Base-by-base conservation (phyloP, 2,888 invertebrate genomes). In the Metallyticus violacea region DNA sequence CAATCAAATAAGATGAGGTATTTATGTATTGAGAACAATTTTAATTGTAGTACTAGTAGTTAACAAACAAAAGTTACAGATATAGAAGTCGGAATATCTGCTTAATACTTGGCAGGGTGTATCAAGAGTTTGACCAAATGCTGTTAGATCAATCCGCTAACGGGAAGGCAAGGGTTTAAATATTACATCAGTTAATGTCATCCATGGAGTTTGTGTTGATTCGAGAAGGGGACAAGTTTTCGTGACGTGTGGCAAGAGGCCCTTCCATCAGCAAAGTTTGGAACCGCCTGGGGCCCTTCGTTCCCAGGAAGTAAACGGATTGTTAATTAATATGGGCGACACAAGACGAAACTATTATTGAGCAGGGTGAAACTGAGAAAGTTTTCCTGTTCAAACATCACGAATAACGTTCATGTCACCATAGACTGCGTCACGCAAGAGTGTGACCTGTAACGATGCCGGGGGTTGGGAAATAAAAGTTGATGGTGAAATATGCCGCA, bases 111-210 rank as follows among this genome's bases (percentile, higher is more conserved):
- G n/a, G n/a, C n/a, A n/a, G n/a, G n/a, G n/a, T n/a, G n/a, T n/a
- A n/a, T 62, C 15, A 15, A 22, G 9, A 62, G 9, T 4, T 62
- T 62, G 40, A 62, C 40, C 40, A 62, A 62, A 62, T 62, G 22
- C 1, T 62, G 15, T 0, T 3, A 62, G 40, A n/a, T 62, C 40
- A 62, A 15, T 1, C 15, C 3, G 40, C 15, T 22, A 9, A 15
- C 40, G 40, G 22, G 40, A 9, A 9, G 9, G 40, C 15, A 40
- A 81, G 40, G 40, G 40, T 81, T 80, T 81, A 81, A 81, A 81
- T 81, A 81, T 81, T 81, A n/a, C 62, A n/a, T 40, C 81, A 30
- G 40, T 25, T 81, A 81, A 81, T 40, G 81, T n/a, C 30, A 29
- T 28, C 81, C 26, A n/a, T 40, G 4, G 40, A 62, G 40, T 62